A percentile compares a stretch with the other conserved stretches of the same genome.
phyloP scores from a whole-genome alignment of 2,797 vertebrate species.

The Helostoma temminkii region DNA sequence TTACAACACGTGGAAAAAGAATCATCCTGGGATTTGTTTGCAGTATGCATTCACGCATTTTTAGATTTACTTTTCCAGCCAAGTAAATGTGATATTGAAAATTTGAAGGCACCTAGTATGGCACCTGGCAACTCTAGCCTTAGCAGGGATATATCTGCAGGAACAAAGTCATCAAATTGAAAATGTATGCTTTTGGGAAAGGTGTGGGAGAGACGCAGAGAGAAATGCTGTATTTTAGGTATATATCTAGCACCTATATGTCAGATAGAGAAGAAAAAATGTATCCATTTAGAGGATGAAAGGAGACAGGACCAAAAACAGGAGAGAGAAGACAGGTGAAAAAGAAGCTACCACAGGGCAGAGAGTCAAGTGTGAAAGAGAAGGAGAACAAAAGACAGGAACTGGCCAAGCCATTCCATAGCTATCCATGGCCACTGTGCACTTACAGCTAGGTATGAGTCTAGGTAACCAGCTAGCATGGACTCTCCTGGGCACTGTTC shows the following conservation, averaged over 20 bases:
- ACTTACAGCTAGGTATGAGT: slow-evolving; percentile 46
- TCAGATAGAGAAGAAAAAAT: neutral
- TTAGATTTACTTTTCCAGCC: slow-evolving; percentile 52
- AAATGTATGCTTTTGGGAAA: slow-evolving; percentile 49
- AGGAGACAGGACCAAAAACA: neutral
- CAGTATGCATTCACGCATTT: slow-evolving; percentile 45
- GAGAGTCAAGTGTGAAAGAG: slow-evolving; percentile 33
- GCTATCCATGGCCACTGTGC: slow-evolving; percentile 43
- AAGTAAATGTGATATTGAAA: slow-evolving; percentile 66
- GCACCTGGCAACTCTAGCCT: slow-evolving; percentile 57
- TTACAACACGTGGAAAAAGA: neutral
- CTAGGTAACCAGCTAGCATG: slow-evolving; percentile 53
- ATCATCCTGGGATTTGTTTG: slow-evolving; percentile 1
- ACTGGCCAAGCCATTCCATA: slow-evolving; percentile 42
- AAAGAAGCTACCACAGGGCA: slow-evolving; percentile 22
- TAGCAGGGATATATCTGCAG: slow-evolving; percentile 58
- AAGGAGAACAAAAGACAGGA: slow-evolving; percentile 17
- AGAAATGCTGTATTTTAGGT: slow-evolving; percentile 12
- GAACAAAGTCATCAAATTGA: slow-evolving; percentile 69
- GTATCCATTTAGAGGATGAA: neutral
- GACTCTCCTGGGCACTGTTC: slow-evolving; percentile 63
- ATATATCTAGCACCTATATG: neutral
- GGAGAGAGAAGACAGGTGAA: slow-evolving; percentile 3
- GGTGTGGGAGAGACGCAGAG: neutral
- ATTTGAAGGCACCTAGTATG: slow-evolving; percentile 53